A percentile compares a stretch with the other conserved stretches of the same genome.
Conservation (phyloP, 2,797 vertebrate genomes). For the Rhadinocentrus ornatus region DNA sequence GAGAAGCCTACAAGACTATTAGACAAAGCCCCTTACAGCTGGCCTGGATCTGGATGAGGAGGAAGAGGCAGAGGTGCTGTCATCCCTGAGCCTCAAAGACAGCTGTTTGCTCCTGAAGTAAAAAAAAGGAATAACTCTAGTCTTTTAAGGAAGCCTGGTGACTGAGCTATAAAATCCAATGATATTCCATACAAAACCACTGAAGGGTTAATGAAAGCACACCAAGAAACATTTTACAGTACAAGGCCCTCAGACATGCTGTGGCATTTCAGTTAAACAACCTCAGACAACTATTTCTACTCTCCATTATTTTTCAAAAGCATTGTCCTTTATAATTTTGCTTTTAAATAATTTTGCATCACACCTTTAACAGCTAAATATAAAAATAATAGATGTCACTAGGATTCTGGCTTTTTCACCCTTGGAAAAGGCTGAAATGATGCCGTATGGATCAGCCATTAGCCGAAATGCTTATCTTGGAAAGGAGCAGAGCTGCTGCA, state of each 20-base stretch:
- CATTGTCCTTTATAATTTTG: conserved; percentile 41
- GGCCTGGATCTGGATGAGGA: conserved; percentile 57
- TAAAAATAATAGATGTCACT: conserved; percentile 27
- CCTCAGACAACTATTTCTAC: conserved; percentile 34
- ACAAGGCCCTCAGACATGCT: conserved; percentile 19
- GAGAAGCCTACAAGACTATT: conserved; percentile 55
- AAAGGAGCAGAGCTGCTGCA: conserved; percentile 51
- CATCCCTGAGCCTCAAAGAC: conserved; percentile 58
- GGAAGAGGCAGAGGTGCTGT: conserved; percentile 51
- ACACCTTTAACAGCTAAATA: conserved; percentile 47
- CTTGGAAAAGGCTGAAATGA: conserved; percentile 63
- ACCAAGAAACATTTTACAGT: conserved; percentile 22
- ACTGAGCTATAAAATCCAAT: conserved; percentile 33
- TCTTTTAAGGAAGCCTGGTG: conserved; percentile 42
- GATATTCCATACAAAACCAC: conserved; percentile 32
- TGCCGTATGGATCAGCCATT: conserved; percentile 65
- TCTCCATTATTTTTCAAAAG: conserved; percentile 38
- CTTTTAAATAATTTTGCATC: conserved; percentile 62
- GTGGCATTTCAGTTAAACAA: conserved; percentile 9
- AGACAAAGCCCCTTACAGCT: conserved; percentile 54
- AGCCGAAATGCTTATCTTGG: conserved; percentile 66
- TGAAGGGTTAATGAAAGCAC: conserved; percentile 22
- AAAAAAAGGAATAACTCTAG: conserved; percentile 48
- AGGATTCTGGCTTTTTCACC: conserved; percentile 29
- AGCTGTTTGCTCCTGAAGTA: conserved; percentile 58